Evolutionary conservation across 2,888 invertebrate species (phyloP), one percentile per base, ranked within the genome.

Genomic region (Polyommatus iphigenia): DNA sequence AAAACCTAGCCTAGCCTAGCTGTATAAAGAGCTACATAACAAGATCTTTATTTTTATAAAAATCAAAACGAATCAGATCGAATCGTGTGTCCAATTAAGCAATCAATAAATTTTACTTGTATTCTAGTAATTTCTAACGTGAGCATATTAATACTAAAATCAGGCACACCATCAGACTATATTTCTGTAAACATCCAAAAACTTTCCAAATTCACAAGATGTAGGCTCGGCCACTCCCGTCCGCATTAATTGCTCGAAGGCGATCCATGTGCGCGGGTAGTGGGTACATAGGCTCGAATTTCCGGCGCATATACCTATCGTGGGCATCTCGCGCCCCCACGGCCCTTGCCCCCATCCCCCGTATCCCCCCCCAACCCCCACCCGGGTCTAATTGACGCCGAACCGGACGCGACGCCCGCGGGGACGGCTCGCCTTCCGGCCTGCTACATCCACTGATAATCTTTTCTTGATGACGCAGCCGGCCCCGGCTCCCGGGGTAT

Each of bases 331-430:
- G 87, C 89, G 88, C 83, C 83, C 84, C 87, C 82, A 80, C 84
- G 79, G 71, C 81, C 79, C 80, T 79, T 80, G 81, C 83, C 84
- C 83, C 85, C 80, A 76, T n/a, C 82, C 81, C 75, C 59, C 81
- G 83, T 85, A 87, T 82, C 82, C 85, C 85, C 85, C 83, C 85
- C 87, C 87, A 81, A 85, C 87, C 83, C 82, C 85, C 85, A 83
- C 85, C 88, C 89, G 87, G 87, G 87, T 89, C 91, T 93, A 92
- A 92, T 92, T 93, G 93, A 91, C 93, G 94, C 91, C 86, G 85
- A 92, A 93, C 91, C 86, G 86, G 86, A 86, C 87, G 83, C 90
- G 89, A 84, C 90, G 89, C 90, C 91, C 91, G 90, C 89, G 88
- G 91, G 91, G 90, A 88, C 88, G 85, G 84, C 86, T 87, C 88